Percentiles rank a stretch among this genome's conserved stretches.
Evolutionary conservation across 2,797 vertebrate species (phyloP).

Genomic region (Microchirus variegatus): DNA sequence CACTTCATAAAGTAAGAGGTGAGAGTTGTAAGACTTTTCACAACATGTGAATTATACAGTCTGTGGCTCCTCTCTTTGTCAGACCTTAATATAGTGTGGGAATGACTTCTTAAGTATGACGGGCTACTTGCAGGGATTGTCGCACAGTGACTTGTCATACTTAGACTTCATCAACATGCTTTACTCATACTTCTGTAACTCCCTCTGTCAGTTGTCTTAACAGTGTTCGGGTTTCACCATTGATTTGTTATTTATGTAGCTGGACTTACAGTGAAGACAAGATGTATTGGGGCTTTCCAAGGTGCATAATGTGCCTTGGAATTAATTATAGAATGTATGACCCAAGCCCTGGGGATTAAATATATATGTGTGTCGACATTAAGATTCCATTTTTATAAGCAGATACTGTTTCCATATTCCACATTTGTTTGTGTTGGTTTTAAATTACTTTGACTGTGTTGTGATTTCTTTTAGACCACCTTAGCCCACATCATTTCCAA

Average conservation of each 20-base stretch:
- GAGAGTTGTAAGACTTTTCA: too few relatives aligned
- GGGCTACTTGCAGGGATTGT: conserved; percentile 13
- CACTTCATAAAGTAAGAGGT: too few relatives aligned
- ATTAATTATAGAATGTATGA: background rate
- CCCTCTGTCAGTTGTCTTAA: conserved; percentile 9
- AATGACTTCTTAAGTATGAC: conserved; percentile 39
- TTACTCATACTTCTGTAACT: conserved; percentile 31
- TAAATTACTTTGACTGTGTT: background rate
- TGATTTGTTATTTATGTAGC: conserved; percentile 21
- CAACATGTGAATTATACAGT: too few relatives aligned
- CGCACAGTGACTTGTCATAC: conserved; percentile 17
- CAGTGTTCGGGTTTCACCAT: conserved; percentile 23
- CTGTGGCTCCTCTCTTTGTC: conserved; percentile 18
- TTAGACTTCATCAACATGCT: conserved; percentile 46
- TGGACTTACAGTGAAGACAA: conserved; percentile 8
- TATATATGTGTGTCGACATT: background rate
- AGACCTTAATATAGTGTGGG: conserved; percentile 17
- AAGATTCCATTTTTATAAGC: background rate
- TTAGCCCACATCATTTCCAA: conserved; percentile 95
- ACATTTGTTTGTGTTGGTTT: background rate
- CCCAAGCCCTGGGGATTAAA: background rate
- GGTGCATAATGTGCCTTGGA: background rate
- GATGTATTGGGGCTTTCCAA: conserved; percentile 13
- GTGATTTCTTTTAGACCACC: conserved; percentile 86
- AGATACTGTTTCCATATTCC: too few relatives aligned